Evolutionary conservation across 2,113 vertebrate genomes (phyloP).

Genomic region (Eretmochelys imbricata): DNA sequence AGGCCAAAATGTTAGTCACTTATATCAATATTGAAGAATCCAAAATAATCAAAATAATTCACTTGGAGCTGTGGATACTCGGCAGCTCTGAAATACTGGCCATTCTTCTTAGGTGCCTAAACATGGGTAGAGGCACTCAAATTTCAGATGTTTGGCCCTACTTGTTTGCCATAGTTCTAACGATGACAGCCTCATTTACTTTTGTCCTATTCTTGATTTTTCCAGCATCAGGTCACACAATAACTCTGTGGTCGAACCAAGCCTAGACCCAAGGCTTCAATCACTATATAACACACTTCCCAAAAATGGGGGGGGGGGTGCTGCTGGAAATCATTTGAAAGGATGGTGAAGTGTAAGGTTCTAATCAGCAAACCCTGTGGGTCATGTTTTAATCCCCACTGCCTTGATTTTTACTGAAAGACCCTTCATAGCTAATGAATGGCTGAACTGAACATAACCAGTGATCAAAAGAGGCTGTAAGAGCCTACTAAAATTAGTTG

Average conservation of each 20-base stretch:
- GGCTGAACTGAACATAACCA: background rate
- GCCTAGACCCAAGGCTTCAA: background rate
- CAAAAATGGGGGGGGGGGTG: rapidly evolving
- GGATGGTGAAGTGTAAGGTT: background rate
- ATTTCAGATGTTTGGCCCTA: background rate
- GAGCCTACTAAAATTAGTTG: background rate
- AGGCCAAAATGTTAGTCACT: background rate
- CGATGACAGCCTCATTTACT: background rate
- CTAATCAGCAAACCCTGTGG: background rate
- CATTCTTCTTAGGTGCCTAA: background rate
- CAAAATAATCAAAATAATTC: background rate
- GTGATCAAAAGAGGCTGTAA: background rate
- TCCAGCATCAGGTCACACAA: background rate
- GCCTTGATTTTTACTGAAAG: background rate
- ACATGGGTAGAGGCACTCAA: background rate
- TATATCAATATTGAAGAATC: background rate
- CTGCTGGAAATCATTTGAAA: background rate
- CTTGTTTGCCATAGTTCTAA: background rate
- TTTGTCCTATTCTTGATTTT: background rate
- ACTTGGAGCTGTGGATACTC: background rate
- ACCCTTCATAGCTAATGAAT: background rate
- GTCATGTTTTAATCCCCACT: background rate
- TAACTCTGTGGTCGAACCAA: background rate
- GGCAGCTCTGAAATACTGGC: background rate
- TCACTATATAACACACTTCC: background rate